Conservation (phyloP, 2,888 invertebrate species). For the Drosophila borealis region DNA sequence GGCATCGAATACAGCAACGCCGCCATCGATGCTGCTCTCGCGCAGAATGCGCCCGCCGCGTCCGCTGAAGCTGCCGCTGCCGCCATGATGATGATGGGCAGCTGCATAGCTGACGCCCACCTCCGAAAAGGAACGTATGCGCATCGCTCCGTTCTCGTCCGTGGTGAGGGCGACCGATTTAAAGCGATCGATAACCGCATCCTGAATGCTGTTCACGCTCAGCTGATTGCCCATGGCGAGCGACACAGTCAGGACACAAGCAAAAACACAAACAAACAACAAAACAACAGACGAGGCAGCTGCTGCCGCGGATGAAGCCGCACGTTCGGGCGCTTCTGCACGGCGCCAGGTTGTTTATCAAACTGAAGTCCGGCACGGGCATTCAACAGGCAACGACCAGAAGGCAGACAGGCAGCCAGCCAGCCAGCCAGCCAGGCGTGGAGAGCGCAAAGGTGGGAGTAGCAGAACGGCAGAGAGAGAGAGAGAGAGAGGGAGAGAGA, state of each 20-base stretch:
- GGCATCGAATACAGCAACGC: constrained; percentile 69
- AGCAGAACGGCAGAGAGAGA: not conserved
- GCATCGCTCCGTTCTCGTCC: constrained; percentile 77
- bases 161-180: constrained; percentile 80
- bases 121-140: constrained; percentile 82
- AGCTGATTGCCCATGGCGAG: constrained; percentile 76
- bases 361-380: constrained; percentile 65
- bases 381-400: constrained; percentile 70
- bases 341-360: constrained; percentile 74
- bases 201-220: constrained; percentile 78
- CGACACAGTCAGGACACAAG: constrained; percentile 2
- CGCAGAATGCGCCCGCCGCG: constrained; percentile 69
- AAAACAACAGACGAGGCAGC: constrained; percentile 14
- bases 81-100: constrained; percentile 51
- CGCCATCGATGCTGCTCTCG: constrained; percentile 72
- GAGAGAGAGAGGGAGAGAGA: constrained; percentile 8
- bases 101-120: constrained; percentile 62
- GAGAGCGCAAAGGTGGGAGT: constrained; percentile 4
- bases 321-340: constrained; percentile 58
- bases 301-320: constrained; percentile 29
- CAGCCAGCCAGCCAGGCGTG: not conserved
- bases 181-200: constrained; percentile 81
- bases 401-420: not conserved
- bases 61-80: constrained; percentile 57
- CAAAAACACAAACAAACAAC: constrained; percentile 22